A percentile compares a stretch with the other conserved stretches of the same genome.
Conservation (phyloP, 1,140 invertebrate species). For the Samia ricini region DNA sequence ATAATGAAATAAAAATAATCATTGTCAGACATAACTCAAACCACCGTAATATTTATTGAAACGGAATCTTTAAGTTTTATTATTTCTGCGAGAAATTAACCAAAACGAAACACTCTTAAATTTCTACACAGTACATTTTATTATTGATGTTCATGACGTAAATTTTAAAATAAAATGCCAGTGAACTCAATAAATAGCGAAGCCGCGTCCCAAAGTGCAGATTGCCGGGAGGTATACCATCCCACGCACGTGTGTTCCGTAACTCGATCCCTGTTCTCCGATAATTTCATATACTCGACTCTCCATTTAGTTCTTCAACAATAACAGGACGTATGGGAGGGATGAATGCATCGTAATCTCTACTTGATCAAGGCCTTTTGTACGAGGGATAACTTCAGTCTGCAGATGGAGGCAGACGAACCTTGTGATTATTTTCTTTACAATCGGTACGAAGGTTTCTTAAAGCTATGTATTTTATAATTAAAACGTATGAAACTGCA, state of each 20-base stretch:
- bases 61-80: too few relatives aligned
- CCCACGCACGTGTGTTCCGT: slow-evolving; percentile 22
- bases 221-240: background rate
- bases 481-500: too few relatives aligned
- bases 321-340: background rate
- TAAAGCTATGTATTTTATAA: too few relatives aligned
- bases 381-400: background rate
- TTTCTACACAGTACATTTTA: background rate
- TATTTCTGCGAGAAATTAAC: too few relatives aligned
- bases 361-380: background rate
- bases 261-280: slow-evolving; percentile 21
- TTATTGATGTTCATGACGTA: background rate
- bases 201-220: background rate
- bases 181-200: background rate
- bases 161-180: background rate
- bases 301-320: background rate
- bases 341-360: slow-evolving; percentile 7
- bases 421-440: background rate
- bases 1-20: too few relatives aligned
- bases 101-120: too few relatives aligned
- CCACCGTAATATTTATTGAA: too few relatives aligned
- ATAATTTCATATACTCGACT: slow-evolving; percentile 16
- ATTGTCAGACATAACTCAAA: too few relatives aligned
- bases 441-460: background rate
- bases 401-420: background rate